Base-by-base conservation (phyloP, 2,888 invertebrate genomes). In the Tachina fera region DNA sequence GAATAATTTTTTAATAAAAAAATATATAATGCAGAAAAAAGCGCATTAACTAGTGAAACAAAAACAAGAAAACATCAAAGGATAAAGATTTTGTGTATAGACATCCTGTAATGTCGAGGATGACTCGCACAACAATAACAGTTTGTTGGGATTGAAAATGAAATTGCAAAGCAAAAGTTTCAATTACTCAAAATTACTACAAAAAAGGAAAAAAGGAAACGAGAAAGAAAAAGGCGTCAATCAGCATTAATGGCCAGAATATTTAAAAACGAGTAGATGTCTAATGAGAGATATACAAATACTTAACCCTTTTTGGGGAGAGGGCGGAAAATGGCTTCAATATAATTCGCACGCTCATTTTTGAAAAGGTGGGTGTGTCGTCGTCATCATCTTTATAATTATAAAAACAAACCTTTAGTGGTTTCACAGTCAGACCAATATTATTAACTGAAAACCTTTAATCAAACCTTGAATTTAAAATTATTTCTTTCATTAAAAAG, bases 171-270 rank as follows among this genome's bases (percentile, higher is more conserved):
- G 71, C 67, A 80, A 86, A 83, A 86, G 86, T 86, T 86, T 86
- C 86, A 86, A 83, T 86, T 86, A 86, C 86, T 83, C 86, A 76
- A 86, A 86, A 86, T 83, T 86, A 80, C 86, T 75, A 43, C 65
- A 75, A 68, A 75, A 45, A 9, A 61, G 61, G 16, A 9, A 63
- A 49, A 41, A 56, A 19, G 13, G 41, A 8, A 31, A 49, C 13
- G 16, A 60, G 58, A n/a, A 68, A 45, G 53, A 74, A 80, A 79
- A 83, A 86, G 86, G 83, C 86, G 86, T 86, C 83, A 86, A 86
- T 86, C 86, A 86, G 86, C 76, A 76, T 83, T 86, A 86, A 86
- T 86, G 79, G 76, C 76, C 83, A 79, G 72, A 79, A 86, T 83
- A 61, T 80, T 79, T 74, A 67, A 67, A 51, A 71, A 16, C 41